Conservation (phyloP, 2,888 invertebrate species). For the Sminthurides aquaticus region DNA sequence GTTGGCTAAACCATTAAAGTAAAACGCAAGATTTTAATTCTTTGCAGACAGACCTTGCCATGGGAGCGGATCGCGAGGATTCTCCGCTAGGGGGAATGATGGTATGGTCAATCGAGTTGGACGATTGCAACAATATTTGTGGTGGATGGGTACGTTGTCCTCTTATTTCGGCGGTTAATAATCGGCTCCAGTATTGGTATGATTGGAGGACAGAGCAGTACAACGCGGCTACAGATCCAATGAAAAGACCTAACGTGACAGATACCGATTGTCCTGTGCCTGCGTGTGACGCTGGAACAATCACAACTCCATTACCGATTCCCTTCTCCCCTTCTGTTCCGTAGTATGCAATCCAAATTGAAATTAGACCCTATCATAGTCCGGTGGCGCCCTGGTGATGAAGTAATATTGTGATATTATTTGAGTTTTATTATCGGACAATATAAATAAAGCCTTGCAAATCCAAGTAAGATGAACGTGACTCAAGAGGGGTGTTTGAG, state of each 20-base stretch:
- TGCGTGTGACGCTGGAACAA: neutral
- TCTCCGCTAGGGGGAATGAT: constrained; percentile 11
- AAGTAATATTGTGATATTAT: no score
- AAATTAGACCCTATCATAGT: no score
- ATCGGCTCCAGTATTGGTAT: constrained; percentile 4
- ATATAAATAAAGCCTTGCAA: no score
- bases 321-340: no score
- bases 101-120: constrained; percentile 18
- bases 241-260: neutral
- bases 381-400: no score
- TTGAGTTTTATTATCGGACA: no score
- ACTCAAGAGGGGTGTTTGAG: no score
- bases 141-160: constrained; percentile 15
- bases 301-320: no score
- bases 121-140: constrained; percentile 15
- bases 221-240: neutral
- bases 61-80: neutral
- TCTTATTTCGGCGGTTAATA: neutral
- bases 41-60: constrained; percentile 8
- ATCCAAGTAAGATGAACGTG: no score
- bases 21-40: neutral
- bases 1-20: neutral
- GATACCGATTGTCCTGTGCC: neutral
- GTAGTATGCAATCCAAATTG: no score
- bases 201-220: neutral